Evolutionary conservation across 2,888 invertebrate species (phyloP), one percentile per base, ranked within the genome.

Genomic region (Argyresthia goedartella): DNA sequence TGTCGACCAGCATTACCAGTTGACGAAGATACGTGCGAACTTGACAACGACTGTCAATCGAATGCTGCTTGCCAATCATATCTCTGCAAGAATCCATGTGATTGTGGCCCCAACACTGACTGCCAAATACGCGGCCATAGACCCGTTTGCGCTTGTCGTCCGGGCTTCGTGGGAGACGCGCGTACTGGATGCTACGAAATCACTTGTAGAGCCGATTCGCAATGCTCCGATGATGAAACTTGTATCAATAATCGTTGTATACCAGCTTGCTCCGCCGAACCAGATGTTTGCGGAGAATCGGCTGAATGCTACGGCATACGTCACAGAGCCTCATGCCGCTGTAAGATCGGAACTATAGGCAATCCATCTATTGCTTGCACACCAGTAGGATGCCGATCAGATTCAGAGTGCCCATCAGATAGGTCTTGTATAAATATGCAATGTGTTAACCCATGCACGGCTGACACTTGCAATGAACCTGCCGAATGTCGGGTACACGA

Each of bases 91-190:
- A 90, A 95, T 69, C 96, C 96, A 6, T 96, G 96, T 69, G 91
- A 92, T 57, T 95, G 95, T 68, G 96, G 96, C 43, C 88, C 92
- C 0, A 93, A 95, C 67, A 93, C 96, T 1, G 92, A 94, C 59
- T 97, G 97, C 69, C 89, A 92, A 65, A 92, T 95, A 56, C 91
- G 90, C 73, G 90, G 94, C 65, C 96, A 97, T 66, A 94, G 94
- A 71, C 95, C 96, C 0, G 91, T 95, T 0, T 97, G 97, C 66
- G 92, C 94, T 0, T 97, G 97, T 71, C 89, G 89, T 55, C 90
- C 91, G 64, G 95, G 95, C 47, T 96, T 90, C 62, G 91, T 94
- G 57, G 97, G 96, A 52, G 95, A 95, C 71, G 94, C 96, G 34
- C 92, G 94, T 64, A 90, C 93, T 9, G 93, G 93, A 62, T 97